phyloP scores from a whole-genome alignment of 2,113 vertebrate genomes.

The Malurus elegans region DNA sequence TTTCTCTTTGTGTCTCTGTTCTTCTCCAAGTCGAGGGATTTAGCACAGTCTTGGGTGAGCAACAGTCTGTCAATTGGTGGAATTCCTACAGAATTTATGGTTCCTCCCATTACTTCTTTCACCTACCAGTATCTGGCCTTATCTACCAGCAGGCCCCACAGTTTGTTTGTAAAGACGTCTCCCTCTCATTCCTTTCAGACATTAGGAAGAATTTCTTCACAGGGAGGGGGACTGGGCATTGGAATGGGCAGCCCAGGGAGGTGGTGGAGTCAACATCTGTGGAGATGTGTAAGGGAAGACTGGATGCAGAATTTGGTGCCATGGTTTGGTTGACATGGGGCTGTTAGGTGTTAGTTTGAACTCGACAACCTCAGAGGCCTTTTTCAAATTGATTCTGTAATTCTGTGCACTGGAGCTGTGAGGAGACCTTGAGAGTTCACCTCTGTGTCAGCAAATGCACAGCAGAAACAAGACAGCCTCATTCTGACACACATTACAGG shows the following conservation, averaged over 20 bases:
- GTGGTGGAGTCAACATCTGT: fast-evolving
- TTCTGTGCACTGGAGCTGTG: neutral
- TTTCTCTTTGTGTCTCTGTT: too few species aligned
- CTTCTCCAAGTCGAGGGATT: too few species aligned
- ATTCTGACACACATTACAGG: neutral
- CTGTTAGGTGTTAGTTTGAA: fast-evolving
- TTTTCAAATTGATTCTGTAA: neutral
- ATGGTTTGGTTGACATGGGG: fast-evolving
- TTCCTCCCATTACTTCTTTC: too few species aligned
- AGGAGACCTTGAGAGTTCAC: too few species aligned
- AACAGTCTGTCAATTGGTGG: too few species aligned
- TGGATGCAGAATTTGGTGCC: neutral
- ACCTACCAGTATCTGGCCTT: too few species aligned
- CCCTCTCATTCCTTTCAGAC: too few species aligned
- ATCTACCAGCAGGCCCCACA: too few species aligned
- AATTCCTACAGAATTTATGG: too few species aligned
- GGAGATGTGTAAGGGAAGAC: too few species aligned
- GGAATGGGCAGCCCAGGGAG: neutral
- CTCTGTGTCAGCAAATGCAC: neutral
- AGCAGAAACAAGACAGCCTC: neutral
- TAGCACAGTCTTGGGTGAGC: too few species aligned
- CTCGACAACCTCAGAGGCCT: neutral
- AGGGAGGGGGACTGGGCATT: fast-evolving
- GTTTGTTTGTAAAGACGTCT: too few species aligned
- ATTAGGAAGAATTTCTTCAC: neutral